Evolutionary conservation across 2,113 vertebrate genomes (phyloP).

Genomic region (Apodemus sylvaticus): DNA sequence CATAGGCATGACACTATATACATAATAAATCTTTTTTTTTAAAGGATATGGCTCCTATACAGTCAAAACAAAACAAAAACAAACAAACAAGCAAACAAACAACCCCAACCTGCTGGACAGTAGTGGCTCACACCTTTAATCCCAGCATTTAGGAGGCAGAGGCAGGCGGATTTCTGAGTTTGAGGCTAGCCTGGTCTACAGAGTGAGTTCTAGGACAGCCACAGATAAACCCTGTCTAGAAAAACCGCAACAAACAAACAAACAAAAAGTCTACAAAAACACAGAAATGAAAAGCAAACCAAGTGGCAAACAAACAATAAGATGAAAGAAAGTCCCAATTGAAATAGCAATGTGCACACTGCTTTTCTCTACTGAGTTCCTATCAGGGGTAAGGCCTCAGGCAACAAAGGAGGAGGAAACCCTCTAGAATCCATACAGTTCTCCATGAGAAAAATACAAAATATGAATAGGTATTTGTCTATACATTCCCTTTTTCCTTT

Average conservation of each 20-base stretch:
- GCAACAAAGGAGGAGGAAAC: background rate
- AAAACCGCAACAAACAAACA: background rate
- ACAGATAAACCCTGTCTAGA: no score
- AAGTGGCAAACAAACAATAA: background rate
- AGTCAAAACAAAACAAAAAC: background rate
- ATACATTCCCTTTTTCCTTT: background rate
- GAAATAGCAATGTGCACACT: background rate
- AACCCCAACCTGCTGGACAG: background rate
- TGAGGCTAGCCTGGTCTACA: no score
- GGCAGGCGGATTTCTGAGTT: no score
- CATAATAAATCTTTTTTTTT: no score
- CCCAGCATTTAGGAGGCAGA: no score
- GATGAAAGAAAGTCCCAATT: background rate
- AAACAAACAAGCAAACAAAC: no score
- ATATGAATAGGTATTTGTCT: background rate
- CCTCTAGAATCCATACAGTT: background rate
- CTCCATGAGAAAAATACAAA: background rate
- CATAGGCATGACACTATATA: no score
- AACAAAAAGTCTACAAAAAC: background rate
- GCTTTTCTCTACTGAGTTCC: constrained; percentile 41
- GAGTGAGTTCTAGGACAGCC: no score
- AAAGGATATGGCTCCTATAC: no score
- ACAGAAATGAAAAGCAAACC: background rate
- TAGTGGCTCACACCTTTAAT: no score
- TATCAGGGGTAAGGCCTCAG: background rate